Evolutionary conservation across 2,888 invertebrate genomes (phyloP).

Genomic region (Lasioglossum lativentre): DNA sequence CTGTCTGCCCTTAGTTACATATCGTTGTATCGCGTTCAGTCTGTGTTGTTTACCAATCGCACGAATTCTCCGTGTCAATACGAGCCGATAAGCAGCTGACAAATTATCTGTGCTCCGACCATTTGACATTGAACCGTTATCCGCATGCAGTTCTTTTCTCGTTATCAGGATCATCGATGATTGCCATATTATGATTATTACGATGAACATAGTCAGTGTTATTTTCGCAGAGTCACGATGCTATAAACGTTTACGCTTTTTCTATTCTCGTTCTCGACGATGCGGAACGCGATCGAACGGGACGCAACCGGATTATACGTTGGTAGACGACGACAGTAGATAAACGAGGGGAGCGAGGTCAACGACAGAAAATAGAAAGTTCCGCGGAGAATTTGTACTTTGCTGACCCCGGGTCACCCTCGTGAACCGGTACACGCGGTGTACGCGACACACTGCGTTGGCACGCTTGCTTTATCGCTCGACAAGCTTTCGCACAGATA

Average conservation of each 20-base stretch:
- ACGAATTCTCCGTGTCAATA: not conserved
- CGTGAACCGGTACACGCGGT: not conserved
- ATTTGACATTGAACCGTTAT: constrained; percentile 13
- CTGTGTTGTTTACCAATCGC: not conserved
- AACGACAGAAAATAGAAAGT: not conserved
- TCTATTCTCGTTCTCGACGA: not conserved
- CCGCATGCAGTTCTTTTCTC: constrained; percentile 31
- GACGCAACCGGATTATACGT: not conserved
- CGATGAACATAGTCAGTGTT: not conserved
- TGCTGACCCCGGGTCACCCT: constrained; percentile 5
- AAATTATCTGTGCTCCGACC: constrained; percentile 1
- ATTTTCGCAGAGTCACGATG: not conserved
- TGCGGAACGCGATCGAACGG: not conserved
- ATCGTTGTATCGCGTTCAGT: not conserved
- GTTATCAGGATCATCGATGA: not conserved
- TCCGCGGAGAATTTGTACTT: not conserved
- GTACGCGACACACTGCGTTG: constrained; percentile 11
- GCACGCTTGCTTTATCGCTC: constrained; percentile 47
- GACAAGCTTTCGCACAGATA: constrained; percentile 25
- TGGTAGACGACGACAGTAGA: not conserved
- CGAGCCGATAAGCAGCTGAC: not conserved
- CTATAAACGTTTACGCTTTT: not conserved
- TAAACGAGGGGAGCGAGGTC: constrained; percentile 6
- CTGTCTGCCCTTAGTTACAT: constrained; percentile 8
- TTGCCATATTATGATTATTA: not conserved